A percentile compares a stretch with the other conserved stretches of the same genome.
Evolutionary conservation across 2,888 invertebrate genomes (phyloP).

Genomic region (Tanypteryx hageni): DNA sequence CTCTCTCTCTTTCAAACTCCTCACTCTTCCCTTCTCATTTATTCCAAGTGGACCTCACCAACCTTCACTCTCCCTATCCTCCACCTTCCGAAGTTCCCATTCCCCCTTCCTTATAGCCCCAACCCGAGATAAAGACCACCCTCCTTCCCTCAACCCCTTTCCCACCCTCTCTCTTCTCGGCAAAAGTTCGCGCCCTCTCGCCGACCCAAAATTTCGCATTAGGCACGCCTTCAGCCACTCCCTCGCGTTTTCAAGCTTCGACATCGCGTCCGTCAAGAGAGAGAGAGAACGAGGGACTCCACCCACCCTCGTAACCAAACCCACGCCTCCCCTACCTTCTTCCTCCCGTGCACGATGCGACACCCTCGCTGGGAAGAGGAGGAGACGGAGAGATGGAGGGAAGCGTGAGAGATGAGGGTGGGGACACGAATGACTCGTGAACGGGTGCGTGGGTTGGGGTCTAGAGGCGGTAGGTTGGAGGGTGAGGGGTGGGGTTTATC

Average conservation of each 20-base stretch:
- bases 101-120: neutral
- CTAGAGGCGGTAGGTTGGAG: too few relatives aligned
- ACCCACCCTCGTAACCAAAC: neutral
- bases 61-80: neutral
- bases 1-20: neutral
- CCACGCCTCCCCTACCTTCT: neutral
- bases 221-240: conserved; percentile 5
- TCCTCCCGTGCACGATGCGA: neutral
- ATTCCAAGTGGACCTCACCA: conserved; percentile 45
- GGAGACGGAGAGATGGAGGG: too few relatives aligned
- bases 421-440: too few relatives aligned
- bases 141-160: neutral
- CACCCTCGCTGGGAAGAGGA: neutral
- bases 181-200: neutral
- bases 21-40: conserved; percentile 39
- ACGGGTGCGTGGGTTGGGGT: too few relatives aligned
- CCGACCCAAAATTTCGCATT: conserved; percentile 37
- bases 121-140: neutral
- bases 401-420: too few relatives aligned
- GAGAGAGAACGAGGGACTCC: neutral
- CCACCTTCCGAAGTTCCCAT: neutral
- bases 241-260: neutral
- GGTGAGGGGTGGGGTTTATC: neutral
- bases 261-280: conserved; percentile 10
- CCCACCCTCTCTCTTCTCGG: conserved; percentile 1